phyloP scores from a whole-genome alignment of 1,140 invertebrate genomes.

The Anthonomus grandis region DNA sequence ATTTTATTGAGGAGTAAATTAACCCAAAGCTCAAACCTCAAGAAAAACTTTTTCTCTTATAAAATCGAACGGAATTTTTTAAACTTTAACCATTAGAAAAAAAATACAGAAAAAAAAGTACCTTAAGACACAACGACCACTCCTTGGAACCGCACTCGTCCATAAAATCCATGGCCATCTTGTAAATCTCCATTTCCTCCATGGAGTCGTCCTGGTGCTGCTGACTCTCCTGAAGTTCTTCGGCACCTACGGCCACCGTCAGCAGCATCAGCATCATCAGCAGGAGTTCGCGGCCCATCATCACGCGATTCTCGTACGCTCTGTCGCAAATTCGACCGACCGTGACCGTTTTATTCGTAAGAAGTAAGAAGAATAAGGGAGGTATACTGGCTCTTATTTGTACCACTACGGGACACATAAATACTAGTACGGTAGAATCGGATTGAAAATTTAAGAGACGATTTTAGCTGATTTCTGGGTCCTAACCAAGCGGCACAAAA shows the following conservation, averaged over 20 bases:
- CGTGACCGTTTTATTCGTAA: slow-evolving; percentile 39
- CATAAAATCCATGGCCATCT: slow-evolving; percentile 60
- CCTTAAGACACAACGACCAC: slow-evolving; percentile 71
- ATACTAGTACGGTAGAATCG: slow-evolving; percentile 14
- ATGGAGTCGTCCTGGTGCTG: slow-evolving; percentile 21
- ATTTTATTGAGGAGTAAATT: no score
- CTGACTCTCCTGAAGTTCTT: slow-evolving; percentile 15
- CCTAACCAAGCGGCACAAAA: no score
- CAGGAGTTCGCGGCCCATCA: slow-evolving; percentile 20
- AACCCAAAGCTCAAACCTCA: no score
- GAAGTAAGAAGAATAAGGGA: no score
- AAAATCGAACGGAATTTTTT: no score
- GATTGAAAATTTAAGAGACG: no score
- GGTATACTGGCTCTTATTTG: slow-evolving; percentile 13
- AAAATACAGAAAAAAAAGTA: no score
- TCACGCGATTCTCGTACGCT: slow-evolving; percentile 26
- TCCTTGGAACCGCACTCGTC: slow-evolving; percentile 66
- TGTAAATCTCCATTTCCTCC: slow-evolving; percentile 51
- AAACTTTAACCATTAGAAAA: no score
- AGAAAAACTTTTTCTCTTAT: no score
- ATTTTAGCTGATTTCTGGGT: no score
- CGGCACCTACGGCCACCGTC: slow-evolving; percentile 12
- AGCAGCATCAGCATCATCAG: slow-evolving; percentile 30
- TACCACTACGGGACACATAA: no score
- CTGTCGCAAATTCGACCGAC: slow-evolving; percentile 13